phyloP scores from a whole-genome alignment of 2,113 vertebrate genomes.

The Sebastes schlegelii region DNA sequence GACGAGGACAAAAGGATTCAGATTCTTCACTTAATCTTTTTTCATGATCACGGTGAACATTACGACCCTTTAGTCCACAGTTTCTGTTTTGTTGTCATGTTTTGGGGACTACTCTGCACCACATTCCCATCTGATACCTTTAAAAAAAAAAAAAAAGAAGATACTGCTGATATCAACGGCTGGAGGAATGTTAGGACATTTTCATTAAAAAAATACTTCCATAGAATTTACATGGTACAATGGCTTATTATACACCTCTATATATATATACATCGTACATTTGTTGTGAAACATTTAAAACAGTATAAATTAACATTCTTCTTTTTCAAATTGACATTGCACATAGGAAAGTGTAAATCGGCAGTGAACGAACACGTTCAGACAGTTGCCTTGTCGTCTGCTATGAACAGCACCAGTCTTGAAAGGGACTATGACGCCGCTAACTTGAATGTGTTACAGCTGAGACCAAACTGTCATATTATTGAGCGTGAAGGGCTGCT shows the following conservation, averaged over 20 bases:
- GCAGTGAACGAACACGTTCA: conserved; percentile 64
- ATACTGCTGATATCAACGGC: conserved; percentile 53
- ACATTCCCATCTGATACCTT: conserved; percentile 31
- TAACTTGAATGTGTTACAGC: background rate
- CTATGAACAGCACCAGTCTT: conserved; percentile 54
- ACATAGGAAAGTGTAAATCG: conserved; percentile 77
- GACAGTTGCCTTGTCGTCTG: conserved; percentile 29
- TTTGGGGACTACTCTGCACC: conserved; percentile 12
- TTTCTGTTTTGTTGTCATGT: conserved; percentile 11
- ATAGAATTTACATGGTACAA: conserved; percentile 78
- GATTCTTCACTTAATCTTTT: conserved; percentile 36
- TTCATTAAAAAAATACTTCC: conserved; percentile 80
- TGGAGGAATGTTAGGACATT: conserved; percentile 80
- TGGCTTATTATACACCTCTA: conserved; percentile 73
- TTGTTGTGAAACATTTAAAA: conserved; percentile 66
- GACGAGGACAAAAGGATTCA: background rate
- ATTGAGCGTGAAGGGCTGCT: background rate
- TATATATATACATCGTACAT: conserved; percentile 66
- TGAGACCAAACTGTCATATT: conserved; percentile 2
- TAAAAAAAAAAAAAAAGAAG: conserved; percentile 30
- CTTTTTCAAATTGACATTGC: conserved; percentile 76
- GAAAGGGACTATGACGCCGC: background rate
- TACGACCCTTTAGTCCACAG: conserved; percentile 9
- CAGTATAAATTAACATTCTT: conserved; percentile 84
- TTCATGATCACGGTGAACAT: background rate